These are phyloP conservation scores for Muscicapa striata DNA, from an alignment of 2,797 vertebrate genomes.

Conservation along the genomic window DNA sequence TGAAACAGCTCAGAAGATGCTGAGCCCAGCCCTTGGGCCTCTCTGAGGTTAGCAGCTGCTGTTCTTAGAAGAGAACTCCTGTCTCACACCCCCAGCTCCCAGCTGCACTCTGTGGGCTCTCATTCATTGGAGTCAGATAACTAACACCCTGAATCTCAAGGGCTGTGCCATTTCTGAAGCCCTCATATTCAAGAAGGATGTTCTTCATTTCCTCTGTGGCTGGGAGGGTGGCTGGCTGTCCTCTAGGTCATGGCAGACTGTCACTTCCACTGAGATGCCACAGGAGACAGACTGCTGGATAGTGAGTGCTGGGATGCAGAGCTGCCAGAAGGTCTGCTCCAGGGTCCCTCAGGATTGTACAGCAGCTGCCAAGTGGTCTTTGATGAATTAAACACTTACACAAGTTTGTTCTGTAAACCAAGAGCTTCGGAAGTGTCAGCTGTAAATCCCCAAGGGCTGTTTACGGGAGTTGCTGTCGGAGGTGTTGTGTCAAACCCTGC, in stretches of 20 bases:
- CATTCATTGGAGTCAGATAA: neutral
- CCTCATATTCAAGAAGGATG: neutral
- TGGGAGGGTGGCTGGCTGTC: neutral
- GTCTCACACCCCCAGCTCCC: neutral
- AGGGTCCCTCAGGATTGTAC: neutral
- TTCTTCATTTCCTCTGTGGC: neutral
- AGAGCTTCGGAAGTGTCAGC: neutral
- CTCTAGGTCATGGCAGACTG: neutral
- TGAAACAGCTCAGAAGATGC: neutral
- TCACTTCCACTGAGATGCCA: neutral
- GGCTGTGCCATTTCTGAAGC: neutral
- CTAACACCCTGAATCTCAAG: neutral
- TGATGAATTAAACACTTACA: neutral
- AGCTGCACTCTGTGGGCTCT: neutral
- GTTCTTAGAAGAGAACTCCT: fast-evolving
- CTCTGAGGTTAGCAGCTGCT: neutral
- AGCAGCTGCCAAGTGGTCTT: neutral
- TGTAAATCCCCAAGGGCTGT: neutral
- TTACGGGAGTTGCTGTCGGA: fast-evolving
- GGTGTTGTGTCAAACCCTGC: neutral
- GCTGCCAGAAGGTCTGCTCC: neutral
- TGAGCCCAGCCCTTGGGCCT: neutral
- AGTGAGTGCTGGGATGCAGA: fast-evolving
- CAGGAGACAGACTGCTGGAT: fast-evolving
- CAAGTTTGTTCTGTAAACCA: neutral